phyloP scores from a whole-genome alignment of 2,113 vertebrate genomes.

The Gracilinanus agilis region DNA sequence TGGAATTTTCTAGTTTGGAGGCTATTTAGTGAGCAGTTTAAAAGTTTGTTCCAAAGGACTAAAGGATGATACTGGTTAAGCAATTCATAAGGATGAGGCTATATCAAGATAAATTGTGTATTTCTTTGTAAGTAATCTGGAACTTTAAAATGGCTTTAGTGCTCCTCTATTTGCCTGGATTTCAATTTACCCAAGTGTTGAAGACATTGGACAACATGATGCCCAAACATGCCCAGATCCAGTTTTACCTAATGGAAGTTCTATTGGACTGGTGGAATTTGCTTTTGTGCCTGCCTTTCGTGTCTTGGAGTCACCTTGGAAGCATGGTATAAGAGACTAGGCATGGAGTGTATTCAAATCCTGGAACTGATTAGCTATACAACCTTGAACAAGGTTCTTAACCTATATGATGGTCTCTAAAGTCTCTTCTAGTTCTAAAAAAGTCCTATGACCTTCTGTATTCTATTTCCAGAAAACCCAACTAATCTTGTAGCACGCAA shows the following conservation, averaged over 20 bases:
- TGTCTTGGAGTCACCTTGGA: not conserved
- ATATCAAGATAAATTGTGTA: not conserved
- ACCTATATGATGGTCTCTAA: not conserved
- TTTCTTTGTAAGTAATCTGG: not conserved
- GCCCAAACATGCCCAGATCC: not conserved
- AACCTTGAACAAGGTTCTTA: not conserved
- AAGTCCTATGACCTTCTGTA: not conserved
- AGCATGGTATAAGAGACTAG: not conserved
- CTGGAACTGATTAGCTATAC: not conserved
- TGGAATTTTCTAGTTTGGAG: not conserved
- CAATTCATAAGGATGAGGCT: not conserved
- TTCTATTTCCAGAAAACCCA: not conserved
- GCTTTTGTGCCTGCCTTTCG: not conserved
- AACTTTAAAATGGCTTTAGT: not conserved
- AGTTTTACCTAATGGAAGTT: not conserved
- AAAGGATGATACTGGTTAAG: not conserved
- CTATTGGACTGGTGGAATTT: not conserved
- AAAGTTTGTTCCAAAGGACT: not conserved
- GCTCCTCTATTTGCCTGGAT: not conserved
- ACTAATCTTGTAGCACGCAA: not conserved
- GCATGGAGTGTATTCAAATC: not conserved
- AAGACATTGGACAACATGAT: not conserved
- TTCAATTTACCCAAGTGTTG: not conserved
- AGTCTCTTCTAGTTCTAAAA: not conserved
- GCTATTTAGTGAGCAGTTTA: not conserved